phyloP scores from a whole-genome alignment of 2,797 vertebrate species.

The Tragopan temminckii region DNA sequence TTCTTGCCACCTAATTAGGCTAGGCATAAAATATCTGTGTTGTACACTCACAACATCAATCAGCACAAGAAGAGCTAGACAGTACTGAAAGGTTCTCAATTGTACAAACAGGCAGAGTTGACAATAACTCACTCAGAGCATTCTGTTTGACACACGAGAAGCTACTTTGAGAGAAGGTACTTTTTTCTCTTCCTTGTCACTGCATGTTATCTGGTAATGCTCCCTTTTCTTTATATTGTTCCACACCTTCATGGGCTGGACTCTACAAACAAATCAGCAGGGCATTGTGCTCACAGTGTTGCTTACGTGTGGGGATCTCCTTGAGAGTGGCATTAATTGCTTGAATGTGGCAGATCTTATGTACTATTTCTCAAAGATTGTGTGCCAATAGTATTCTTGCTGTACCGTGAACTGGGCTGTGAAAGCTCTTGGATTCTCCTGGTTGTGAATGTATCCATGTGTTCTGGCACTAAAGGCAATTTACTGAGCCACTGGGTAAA shows the following conservation, averaged over 20 bases:
- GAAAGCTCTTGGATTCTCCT: background rate
- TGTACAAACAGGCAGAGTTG: background rate
- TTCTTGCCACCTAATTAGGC: background rate
- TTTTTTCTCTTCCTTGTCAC: background rate
- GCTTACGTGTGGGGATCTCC: background rate
- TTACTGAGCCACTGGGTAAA: background rate
- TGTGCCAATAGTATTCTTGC: background rate
- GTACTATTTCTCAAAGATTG: background rate
- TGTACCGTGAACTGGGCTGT: background rate
- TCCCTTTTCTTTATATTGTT: background rate
- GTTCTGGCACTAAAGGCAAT: background rate
- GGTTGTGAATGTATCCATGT: background rate
- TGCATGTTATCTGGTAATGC: background rate
- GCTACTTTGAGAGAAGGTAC: background rate
- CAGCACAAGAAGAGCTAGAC: background rate
- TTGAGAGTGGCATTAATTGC: background rate
- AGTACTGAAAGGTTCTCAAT: background rate
- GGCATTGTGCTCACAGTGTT: background rate
- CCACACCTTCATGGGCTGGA: background rate
- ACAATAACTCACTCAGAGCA: background rate
- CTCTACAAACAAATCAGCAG: background rate
- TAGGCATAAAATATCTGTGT: background rate
- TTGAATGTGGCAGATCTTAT: background rate
- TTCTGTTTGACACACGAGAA: background rate
- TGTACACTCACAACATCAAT: background rate